Base-by-base conservation (phyloP, 2,113 vertebrate species). In the Megaceryle torquata region DNA sequence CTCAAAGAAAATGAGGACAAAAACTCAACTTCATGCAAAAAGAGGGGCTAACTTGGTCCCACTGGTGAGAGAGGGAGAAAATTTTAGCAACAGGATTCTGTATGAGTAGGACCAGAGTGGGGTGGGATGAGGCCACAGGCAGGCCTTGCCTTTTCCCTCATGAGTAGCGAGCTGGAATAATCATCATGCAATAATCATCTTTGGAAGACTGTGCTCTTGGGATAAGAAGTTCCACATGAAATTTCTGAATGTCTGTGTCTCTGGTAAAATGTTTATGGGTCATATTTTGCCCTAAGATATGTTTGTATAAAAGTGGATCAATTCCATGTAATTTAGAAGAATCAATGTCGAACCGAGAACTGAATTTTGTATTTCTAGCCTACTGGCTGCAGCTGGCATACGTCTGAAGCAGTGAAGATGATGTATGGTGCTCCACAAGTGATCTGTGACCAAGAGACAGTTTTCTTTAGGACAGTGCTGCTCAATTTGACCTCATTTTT, bases 1-100 rank as follows among this genome's bases (percentile, higher is more conserved):
- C 57, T 94, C 92, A 97, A 95, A 96, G 92, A 96, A 96, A 94
- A 91, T 69, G 59, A 91, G 79, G 85, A 95, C 80, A 86, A 83
- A 86, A 94, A 80, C 59, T 91, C 51, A 95, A 83, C 81, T 91
- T 85, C 28, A 9, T 82, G 69, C 64, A 92, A n/a, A 87, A 95
- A 93, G 60, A 61, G 61, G 82, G 80, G 25, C 60, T 92, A 77
- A 59, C 80, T 79, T 92, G 43, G 77, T 93, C 65, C 86, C 70
- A 54, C 44, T 87, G 77, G 31, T 57, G 76, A 33, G 53, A 93
- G 57, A 57, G 12, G 24, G 39, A 84, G 56, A 78, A 71, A 67
- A 80, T 51, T 41, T 74, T 48, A 91, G 35, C 68, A 64, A 46
- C 14, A 26, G 35, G 33, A 78, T 83, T 89, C 84, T 51, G 15